Evolutionary conservation across 2,888 invertebrate species (phyloP), one percentile per base, ranked within the genome.

Genomic region (Tetranychus truncatus): DNA sequence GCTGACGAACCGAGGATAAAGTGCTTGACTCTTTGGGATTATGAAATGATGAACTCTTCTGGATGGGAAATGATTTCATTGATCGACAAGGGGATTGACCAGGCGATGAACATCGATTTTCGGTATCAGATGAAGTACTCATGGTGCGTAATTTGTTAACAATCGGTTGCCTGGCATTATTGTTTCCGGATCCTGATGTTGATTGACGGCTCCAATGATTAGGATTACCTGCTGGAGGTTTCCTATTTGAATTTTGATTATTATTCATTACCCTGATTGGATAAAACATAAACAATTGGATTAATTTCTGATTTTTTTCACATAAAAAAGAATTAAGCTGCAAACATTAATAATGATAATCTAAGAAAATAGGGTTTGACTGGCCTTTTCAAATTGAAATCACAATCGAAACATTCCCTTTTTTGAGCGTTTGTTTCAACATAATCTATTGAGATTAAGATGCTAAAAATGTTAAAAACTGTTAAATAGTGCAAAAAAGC

Each of bases 41-140:
- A 24, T 20, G 20, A 8, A 69, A 69, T 11, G 69, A 69, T 24
- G 69, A 69, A 69, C 69, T 69, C 20, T 69, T 69, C 69, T 69
- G 69, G n/a, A 69, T 55, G 55, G 55, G 55, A 55, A 55, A 15
- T 9, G 55, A 55, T 55, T 15, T 9, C 11, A 55, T 55, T 15
- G 55, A 55, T 15, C 55, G 55, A 15, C 11, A 55, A 15, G 55
- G 55, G 15, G 55, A 55, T 15, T 24, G 69, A 21, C 21, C 69
- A 69, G 69, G 69, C 11, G 69, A 69, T 21, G 21, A 24, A 69
- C 69, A 69, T 69, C 69, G 69, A 69, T 69, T 69, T 15, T 55
- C 55, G 11, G 55, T 55, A 5, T 55, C 55, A 55, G 55, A 55
- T 9, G 55, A 55, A 55, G 55, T 55, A 55, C 55, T 55, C 55